Conservation (phyloP, 35 echinoderm and acorn worm species). For the Apostichopus parvimensis region DNA sequence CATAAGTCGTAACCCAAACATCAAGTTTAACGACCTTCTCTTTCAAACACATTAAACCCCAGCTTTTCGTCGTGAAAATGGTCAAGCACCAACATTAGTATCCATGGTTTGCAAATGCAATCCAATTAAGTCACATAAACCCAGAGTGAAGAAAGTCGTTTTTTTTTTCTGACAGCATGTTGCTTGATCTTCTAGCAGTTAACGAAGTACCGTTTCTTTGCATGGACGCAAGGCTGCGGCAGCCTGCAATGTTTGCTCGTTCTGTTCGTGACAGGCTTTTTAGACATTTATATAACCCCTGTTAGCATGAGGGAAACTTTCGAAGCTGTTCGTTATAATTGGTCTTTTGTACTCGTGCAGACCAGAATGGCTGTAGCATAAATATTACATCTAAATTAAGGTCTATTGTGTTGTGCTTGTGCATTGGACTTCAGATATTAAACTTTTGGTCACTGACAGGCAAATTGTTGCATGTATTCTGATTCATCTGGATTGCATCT, state of each 20-base stretch:
- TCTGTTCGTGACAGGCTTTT: slow-evolving; percentile 14
- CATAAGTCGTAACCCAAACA: too few species aligned
- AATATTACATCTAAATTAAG: too few species aligned
- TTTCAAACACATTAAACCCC: slow-evolving; percentile 9
- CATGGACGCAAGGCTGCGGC: background rate
- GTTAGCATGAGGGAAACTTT: background rate
- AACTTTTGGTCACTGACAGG: too few species aligned
- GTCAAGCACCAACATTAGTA: background rate
- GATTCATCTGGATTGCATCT: too few species aligned
- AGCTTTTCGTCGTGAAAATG: background rate
- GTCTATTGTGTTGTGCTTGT: too few species aligned
- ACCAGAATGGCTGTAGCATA: too few species aligned
- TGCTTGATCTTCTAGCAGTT: slow-evolving; percentile 11
- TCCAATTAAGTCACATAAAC: slow-evolving; percentile 2
- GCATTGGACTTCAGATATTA: too few species aligned
- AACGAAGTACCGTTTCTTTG: background rate
- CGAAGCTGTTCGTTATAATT: background rate
- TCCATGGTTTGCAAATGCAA: background rate
- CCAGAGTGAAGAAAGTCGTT: background rate
- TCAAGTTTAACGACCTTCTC: background rate
- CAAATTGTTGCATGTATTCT: too few species aligned
- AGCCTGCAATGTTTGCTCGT: slow-evolving; percentile 14
- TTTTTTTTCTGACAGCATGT: background rate
- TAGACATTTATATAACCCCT: too few species aligned
- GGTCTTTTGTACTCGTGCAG: background rate